These are phyloP conservation scores for Oegoconia quadripuncta DNA, from an alignment of 2,888 invertebrate species.

Conservation along the genomic window DNA sequence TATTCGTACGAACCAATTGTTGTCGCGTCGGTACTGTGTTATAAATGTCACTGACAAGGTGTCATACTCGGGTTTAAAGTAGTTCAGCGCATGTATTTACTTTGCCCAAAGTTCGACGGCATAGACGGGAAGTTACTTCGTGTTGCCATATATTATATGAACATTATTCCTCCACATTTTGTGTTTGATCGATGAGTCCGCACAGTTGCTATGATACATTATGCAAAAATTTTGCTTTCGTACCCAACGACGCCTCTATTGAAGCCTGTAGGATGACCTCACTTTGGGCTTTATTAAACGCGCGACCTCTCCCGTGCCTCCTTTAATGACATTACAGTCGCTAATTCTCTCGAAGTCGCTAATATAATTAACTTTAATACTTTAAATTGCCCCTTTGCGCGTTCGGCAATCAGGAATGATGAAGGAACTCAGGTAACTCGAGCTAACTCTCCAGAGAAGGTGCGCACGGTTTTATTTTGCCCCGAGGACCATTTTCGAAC, in stretches of 20 bases:
- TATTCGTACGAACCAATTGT: constrained; percentile 3
- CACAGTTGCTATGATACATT: constrained; percentile 53
- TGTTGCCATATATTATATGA: constrained; percentile 26
- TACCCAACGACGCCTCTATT: constrained; percentile 14
- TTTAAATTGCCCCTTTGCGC: constrained; percentile 41
- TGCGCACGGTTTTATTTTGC: constrained; percentile 33
- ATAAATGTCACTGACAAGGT: constrained; percentile 29
- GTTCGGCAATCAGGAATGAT: constrained; percentile 40
- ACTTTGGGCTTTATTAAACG: constrained; percentile 43
- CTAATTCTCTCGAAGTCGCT: constrained; percentile 47
- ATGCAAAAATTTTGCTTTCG: constrained; percentile 35
- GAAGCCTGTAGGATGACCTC: constrained; percentile 22
- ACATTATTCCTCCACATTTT: constrained; percentile 29
- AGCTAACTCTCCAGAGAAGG: constrained; percentile 18
- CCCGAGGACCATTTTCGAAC: constrained; percentile 36
- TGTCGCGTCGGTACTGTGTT: constrained; percentile 14
- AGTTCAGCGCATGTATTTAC: constrained; percentile 36
- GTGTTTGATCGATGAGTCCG: constrained; percentile 63
- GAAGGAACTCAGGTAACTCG: constrained; percentile 32
- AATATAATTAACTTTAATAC: constrained; percentile 56
- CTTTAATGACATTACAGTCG: constrained; percentile 50
- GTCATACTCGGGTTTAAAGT: constrained; percentile 24
- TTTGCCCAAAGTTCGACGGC: constrained; percentile 34
- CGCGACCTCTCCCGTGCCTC: constrained; percentile 43
- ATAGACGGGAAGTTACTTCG: constrained; percentile 25